A percentile compares a stretch with the other conserved stretches of the same genome.
Conservation (phyloP, 2,888 invertebrate genomes). For the Thecocarcelia acutangulata region DNA sequence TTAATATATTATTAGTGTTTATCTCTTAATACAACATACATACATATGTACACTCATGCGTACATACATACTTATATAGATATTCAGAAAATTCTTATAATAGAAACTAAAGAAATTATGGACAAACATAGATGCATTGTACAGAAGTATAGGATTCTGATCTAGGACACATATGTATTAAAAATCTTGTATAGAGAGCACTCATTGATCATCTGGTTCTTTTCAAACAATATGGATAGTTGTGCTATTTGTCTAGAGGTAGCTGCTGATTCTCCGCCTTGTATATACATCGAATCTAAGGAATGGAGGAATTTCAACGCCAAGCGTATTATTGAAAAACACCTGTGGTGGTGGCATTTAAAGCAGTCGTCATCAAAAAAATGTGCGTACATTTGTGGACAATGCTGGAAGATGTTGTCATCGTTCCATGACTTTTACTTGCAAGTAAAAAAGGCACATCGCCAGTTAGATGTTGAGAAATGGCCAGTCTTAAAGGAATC, state of each 20-base stretch:
- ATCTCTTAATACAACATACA: too few relatives aligned
- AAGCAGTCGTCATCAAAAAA: background rate
- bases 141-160: too few relatives aligned
- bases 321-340: constrained; percentile 56
- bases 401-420: constrained; percentile 46
- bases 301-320: constrained; percentile 39
- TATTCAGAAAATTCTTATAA: too few relatives aligned
- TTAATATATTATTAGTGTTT: too few relatives aligned
- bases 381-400: constrained; percentile 21
- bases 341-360: constrained; percentile 59
- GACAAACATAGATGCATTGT: too few relatives aligned
- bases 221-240: constrained; percentile 16
- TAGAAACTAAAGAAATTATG: too few relatives aligned
- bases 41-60: too few relatives aligned
- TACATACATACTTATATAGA: too few relatives aligned
- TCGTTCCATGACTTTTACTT: constrained; percentile 45
- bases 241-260: constrained; percentile 53
- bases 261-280: constrained; percentile 15
- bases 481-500: too few relatives aligned
- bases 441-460: constrained; percentile 26
- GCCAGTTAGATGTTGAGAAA: background rate
- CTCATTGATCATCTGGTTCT: too few relatives aligned
- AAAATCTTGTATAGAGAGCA: too few relatives aligned
- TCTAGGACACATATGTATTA: too few relatives aligned
- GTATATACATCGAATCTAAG: background rate